Conservation (phyloP, 2,797 vertebrate species). For the Sebastes paucispinis region DNA sequence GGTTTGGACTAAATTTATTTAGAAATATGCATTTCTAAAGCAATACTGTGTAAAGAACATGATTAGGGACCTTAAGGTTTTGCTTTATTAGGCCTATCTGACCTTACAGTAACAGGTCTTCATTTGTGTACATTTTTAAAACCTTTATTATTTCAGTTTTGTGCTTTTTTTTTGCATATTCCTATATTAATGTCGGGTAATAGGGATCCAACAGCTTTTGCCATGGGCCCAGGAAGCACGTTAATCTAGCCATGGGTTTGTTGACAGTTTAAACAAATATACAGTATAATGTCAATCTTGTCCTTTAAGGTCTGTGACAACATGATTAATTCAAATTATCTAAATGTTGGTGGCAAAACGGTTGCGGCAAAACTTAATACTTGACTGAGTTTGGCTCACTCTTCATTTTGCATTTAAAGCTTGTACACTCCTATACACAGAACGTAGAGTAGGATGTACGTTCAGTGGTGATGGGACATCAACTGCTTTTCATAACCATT, state of each 20-base stretch:
- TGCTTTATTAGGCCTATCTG: background rate
- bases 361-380: background rate
- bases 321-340: background rate
- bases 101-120: background rate
- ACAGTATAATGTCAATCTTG: background rate
- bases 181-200: background rate
- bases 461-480: slow-evolving; percentile 72
- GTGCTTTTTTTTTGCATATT: background rate
- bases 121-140: background rate
- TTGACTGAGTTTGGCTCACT: background rate
- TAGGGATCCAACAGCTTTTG: background rate
- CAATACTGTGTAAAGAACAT: background rate
- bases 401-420: background rate
- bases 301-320: background rate
- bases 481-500: slow-evolving; percentile 24
- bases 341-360: background rate
- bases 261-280: background rate
- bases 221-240: background rate
- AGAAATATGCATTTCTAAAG: background rate
- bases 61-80: background rate
- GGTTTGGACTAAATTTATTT: background rate
- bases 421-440: background rate
- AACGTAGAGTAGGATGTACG: slow-evolving; percentile 4
- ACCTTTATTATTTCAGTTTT: background rate
- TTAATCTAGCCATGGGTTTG: background rate